These are phyloP conservation scores for Plemyria rubiginata DNA, from an alignment of 2,888 invertebrate genomes.

Conservation along the genomic window DNA sequence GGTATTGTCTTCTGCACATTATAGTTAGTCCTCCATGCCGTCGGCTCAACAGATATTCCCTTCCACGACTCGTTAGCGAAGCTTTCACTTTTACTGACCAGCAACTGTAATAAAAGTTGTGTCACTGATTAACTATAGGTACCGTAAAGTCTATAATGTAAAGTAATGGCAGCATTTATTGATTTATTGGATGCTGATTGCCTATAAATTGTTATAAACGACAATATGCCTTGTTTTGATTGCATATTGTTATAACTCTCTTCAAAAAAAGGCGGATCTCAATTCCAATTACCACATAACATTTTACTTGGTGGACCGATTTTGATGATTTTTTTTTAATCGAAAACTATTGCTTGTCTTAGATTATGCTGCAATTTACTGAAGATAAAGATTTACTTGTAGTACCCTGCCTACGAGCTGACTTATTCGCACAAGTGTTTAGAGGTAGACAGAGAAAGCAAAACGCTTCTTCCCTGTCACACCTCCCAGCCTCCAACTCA, in stretches of 20 bases:
- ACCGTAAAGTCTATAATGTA: background rate
- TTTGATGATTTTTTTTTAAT: too few species aligned
- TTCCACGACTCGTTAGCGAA: slow-evolving; percentile 66
- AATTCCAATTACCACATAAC: too few species aligned
- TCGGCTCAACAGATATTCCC: slow-evolving; percentile 68
- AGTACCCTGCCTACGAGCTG: too few species aligned
- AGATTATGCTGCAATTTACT: too few species aligned
- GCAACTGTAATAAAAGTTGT: slow-evolving; percentile 54
- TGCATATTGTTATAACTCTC: background rate
- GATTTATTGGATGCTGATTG: slow-evolving; percentile 16
- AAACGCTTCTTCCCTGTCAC: too few species aligned
- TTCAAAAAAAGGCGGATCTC: too few species aligned
- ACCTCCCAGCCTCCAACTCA: too few species aligned
- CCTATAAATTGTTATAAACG: slow-evolving; percentile 10
- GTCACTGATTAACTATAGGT: slow-evolving; percentile 16
- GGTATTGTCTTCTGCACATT: slow-evolving; percentile 82
- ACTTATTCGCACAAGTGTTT: too few species aligned
- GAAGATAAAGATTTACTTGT: too few species aligned
- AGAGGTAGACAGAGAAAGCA: too few species aligned
- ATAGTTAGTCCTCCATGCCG: slow-evolving; percentile 87
- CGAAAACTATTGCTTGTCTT: too few species aligned
- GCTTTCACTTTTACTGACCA: slow-evolving; percentile 58
- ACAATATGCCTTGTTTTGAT: background rate
- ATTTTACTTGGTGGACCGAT: too few species aligned
- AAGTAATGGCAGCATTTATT: slow-evolving; percentile 9